Base-by-base conservation (phyloP, 1,140 invertebrate genomes). In the Anastrepha ludens region DNA sequence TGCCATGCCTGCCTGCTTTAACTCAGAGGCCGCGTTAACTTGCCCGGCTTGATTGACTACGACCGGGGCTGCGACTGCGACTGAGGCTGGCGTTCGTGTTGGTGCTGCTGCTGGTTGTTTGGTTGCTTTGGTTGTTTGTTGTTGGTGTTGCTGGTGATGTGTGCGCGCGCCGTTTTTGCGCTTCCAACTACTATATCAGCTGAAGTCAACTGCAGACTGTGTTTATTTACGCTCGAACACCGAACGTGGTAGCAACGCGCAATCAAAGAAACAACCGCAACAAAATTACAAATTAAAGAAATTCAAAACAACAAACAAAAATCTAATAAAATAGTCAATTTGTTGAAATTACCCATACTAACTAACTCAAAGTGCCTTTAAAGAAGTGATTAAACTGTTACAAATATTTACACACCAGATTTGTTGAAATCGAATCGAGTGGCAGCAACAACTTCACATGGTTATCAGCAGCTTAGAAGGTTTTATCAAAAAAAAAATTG, bases 171-270 rank as follows among this genome's bases (percentile, higher is more conserved):
- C 74, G 47, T 81, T 81, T 81, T 81, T 81, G n/a, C 74, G 44
- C 74, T 50, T 58, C 47, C 47, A 81, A 81, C 74, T 20, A 81
- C 74, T 81, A 81, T 81, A 81, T 81, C 74, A 81, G 47, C 74
- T 55, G 20, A 81, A 81, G 41, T 81, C 74, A 81, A 55, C 74
- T 81, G 74, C 74, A 81, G 47, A 81, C 47, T 55, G n/a, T 81
- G 74, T 81, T 81, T 81, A 81, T 81, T 81, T 81, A 81, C 74
- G 74, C 74, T 81, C 74, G 74, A 81, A 81, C 74, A 81, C 47
- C 74, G 74, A 81, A 81, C 44, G 74, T 81, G 47, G 74, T 81
- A 81, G 74, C 74, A 81, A 81, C 74, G 74, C 74, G 74, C 20
- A 58, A 55, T 9, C 7, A 8, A 50, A 81, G 47, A 50, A 50